Percentiles rank a stretch among this genome's conserved stretches.
Evolutionary conservation across 2,797 vertebrate species (phyloP).

Genomic region (Lepus townsendii): DNA sequence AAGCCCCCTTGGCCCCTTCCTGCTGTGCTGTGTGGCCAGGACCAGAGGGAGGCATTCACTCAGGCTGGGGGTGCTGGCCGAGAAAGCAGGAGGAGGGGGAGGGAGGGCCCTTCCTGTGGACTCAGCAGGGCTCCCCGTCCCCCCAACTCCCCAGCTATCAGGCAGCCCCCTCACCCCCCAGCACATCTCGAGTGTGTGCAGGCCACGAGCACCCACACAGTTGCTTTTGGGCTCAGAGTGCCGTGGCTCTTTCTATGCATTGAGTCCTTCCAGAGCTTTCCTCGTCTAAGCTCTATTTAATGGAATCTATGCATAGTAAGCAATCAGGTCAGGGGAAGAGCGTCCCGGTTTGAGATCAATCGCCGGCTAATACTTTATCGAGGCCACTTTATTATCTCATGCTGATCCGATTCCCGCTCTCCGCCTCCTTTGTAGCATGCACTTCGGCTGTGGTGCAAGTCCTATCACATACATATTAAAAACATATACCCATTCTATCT

Average conservation of each 20-base stretch:
- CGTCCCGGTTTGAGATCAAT: slow-evolving; percentile 91
- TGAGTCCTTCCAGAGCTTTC: slow-evolving; percentile 87
- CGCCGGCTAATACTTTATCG: slow-evolving; percentile 92
- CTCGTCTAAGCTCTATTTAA: slow-evolving; percentile 92
- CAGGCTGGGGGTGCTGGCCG: not conserved
- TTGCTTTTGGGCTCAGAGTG: slow-evolving; percentile 54
- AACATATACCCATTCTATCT: slow-evolving; percentile 99
- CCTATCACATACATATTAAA: slow-evolving; percentile 95
- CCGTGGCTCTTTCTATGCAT: slow-evolving; percentile 77
- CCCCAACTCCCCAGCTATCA: slow-evolving; percentile 55
- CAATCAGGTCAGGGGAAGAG: slow-evolving; percentile 90
- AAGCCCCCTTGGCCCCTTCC: not conserved
- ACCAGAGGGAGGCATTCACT: not conserved
- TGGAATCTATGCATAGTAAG: slow-evolving; percentile 92
- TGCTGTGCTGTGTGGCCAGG: not conserved
- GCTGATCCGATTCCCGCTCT: slow-evolving; percentile 89
- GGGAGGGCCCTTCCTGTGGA: not conserved
- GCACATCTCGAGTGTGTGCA: slow-evolving; percentile 23
- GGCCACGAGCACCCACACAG: slow-evolving; percentile 4
- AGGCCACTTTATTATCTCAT: slow-evolving; percentile 92
- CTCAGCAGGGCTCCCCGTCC: not conserved
- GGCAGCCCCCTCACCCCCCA: slow-evolving; percentile 56
- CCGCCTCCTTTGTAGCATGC: slow-evolving; percentile 89
- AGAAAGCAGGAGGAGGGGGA: not conserved
- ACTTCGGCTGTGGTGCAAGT: slow-evolving; percentile 89